Evolutionary conservation across 2,888 invertebrate genomes (phyloP).

Genomic region (Smittia aterrima): DNA sequence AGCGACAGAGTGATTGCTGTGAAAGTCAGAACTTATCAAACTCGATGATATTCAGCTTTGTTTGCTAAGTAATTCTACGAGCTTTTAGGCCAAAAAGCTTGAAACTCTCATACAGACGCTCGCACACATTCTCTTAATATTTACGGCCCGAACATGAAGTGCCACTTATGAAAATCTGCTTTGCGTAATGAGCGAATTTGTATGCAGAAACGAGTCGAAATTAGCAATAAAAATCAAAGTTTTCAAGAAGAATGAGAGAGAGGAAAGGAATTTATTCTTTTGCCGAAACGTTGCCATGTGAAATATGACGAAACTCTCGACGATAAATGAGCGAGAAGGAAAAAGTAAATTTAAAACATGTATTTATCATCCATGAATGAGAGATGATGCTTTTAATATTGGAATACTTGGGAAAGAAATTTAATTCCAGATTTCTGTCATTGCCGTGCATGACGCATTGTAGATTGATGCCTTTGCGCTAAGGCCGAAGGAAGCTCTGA

Average conservation of each 20-base stretch:
- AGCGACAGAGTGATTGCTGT: not conserved
- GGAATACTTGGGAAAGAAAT: no score
- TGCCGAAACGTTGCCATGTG: no score
- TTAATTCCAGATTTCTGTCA: no score
- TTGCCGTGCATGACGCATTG: no score
- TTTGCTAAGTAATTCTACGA: not conserved
- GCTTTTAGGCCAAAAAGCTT: not conserved
- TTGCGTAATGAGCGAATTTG: conserved; percentile 21
- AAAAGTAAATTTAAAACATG: no score
- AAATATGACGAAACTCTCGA: no score
- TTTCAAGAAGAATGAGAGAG: not conserved
- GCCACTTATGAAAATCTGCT: conserved; percentile 27
- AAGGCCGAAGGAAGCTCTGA: no score
- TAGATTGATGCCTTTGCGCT: no score
- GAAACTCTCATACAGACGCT: not conserved
- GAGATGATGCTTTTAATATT: no score
- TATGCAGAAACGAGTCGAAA: not conserved
- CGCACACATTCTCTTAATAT: not conserved
- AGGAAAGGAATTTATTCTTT: no score
- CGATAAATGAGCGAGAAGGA: no score
- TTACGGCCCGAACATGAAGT: conserved; percentile 18
- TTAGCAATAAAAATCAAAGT: not conserved
- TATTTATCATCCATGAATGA: no score
- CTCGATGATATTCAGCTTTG: not conserved
- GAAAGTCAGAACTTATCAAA: not conserved